phyloP scores from a whole-genome alignment of 2,888 invertebrate genomes.

The Pogonocherus hispidulus region DNA sequence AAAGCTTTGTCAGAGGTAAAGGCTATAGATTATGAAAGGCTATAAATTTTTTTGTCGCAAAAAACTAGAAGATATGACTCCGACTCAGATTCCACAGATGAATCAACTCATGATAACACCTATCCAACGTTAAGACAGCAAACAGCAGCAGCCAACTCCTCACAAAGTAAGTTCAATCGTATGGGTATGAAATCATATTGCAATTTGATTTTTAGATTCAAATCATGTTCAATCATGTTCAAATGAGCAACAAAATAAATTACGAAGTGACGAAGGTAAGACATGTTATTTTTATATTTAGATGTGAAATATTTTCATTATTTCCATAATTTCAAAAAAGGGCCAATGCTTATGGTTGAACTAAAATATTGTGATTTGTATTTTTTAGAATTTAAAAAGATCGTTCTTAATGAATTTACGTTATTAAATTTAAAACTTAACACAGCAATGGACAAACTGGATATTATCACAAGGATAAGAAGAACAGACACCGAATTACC shows the following conservation, averaged over 20 bases:
- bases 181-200: too few relatives aligned
- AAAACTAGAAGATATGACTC: too few relatives aligned
- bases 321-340: not conserved
- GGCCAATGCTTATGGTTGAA: too few relatives aligned
- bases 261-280: not conserved
- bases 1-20: too few relatives aligned
- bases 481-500: not conserved
- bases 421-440: slow-evolving; percentile 2
- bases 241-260: not conserved
- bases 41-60: too few relatives aligned
- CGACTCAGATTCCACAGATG: not conserved
- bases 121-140: not conserved
- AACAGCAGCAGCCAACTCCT: not conserved
- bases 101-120: not conserved
- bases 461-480: not conserved
- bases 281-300: too few relatives aligned
- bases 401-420: not conserved
- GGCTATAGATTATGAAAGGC: too few relatives aligned
- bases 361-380: too few relatives aligned
- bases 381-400: slow-evolving; percentile 1
- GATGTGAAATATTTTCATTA: too few relatives aligned
- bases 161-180: too few relatives aligned
- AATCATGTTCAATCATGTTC: too few relatives aligned
- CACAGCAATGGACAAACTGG: not conserved
- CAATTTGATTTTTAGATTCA: too few relatives aligned